Base-by-base conservation (phyloP, 2,888 invertebrate species). In the Plusia festucae region DNA sequence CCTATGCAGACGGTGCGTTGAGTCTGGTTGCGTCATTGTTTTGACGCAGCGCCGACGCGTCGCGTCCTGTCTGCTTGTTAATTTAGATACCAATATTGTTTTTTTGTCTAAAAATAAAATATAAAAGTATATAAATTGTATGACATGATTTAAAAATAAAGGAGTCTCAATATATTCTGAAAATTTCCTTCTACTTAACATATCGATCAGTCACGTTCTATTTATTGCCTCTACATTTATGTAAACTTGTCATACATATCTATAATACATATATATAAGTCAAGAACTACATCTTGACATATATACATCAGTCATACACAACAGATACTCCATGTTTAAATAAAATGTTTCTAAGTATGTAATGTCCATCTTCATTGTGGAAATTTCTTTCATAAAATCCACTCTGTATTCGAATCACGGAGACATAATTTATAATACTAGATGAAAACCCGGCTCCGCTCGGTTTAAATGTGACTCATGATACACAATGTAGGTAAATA, bases 171-270 rank as follows among this genome's bases (percentile, higher is more conserved):
- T 68, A 44, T 59, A 73, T 68, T 60, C 51, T 30, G 2, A 44
- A 54, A 62, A 24, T 53, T 40, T 66, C 20, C 22, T 60, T 53
- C 15, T 22, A 59, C 40, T 80, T 69, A 59, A 65, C 34, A 74
- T 58, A 60, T 59, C 46, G 46, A 49, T 49, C n/a, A 18, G 57
- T 70, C 81, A 80, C 78, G 78, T 78, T 70, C 46, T 64, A 34
- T 68, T 66, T 69, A 78, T 73, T 73, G 60, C 62, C 65, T 40
- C 68, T 65, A 68, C 70, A 65, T 66, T 32, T 58, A 69, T n/a
- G 53, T 57, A 67, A 70, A 73, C 66, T 73, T 70, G 68, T 54
- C 56, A 62, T 54, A 56, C 49, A 68, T 58, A 58, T 56, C 56
- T 54, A 49, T 51, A n/a, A n/a, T n/a, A n/a, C n/a, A n/a, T n/a